Base-by-base conservation (phyloP, 2,888 invertebrate species). In the Dermolepida albohirtum region DNA sequence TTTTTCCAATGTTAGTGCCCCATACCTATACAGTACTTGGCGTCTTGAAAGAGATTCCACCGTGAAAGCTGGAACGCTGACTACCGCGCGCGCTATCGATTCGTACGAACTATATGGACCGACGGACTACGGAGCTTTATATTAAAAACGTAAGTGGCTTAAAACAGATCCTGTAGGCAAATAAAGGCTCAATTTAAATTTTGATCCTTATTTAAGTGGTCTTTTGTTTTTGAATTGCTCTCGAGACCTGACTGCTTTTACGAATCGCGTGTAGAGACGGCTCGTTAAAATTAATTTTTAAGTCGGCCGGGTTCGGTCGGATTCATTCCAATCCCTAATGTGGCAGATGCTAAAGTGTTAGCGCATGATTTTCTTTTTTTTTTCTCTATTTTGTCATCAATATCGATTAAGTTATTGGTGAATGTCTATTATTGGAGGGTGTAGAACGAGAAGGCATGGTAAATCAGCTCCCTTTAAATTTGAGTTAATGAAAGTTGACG, bases 101-200 rank as follows among this genome's bases (percentile, higher is more conserved):
- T 59, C 55, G 55, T 67, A 44, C 59, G 59, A 54, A 40, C 59
- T 39, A 16, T 71, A 73, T 70, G 70, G 73, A 69, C 71, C 70
- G 72, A 39, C 66, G 44, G 59, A 44, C 59, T 59, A 59, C 44
- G 44, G 59, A 59, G 57, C 66, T 66, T 77, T 77, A 81, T 81
- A 81, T 81, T 81, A 80, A 81, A 81, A 81, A 79, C 79, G 77
- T 81, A 81, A 81, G 81, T 81, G 81, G 81, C 81, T 81, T 81
- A 80, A 76, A 78, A 75, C 78, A 79, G 79, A 81, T 80, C 81
- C 80, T 76, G 78, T 78, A 77, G 78, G 79, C 80, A 81, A 81
- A 81, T 81, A 81, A 76, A 78, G 78, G 80, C 79, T 80, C 80
- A 80, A 81, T 80, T 80, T 79, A 81, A 81, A 81, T 80, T 81